A percentile compares a stretch with the other conserved stretches of the same genome.
Conservation (phyloP, 2,113 vertebrate species). For the cat (Felis catus) region DNA sequence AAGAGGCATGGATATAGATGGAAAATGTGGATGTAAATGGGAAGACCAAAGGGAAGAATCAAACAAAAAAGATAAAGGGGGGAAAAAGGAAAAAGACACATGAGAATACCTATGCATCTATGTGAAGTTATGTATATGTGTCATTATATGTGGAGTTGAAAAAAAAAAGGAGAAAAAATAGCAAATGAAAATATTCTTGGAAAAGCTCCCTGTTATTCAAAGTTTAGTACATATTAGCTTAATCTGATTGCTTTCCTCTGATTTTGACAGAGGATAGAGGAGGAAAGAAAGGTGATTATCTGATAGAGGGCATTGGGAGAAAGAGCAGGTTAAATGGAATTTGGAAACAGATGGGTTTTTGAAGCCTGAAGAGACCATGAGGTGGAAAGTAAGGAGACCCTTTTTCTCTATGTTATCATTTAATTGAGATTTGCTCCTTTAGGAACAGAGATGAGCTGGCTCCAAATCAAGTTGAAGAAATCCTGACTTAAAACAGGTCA, state of each 20-base stretch:
- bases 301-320: neutral
- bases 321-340: neutral
- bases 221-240: neutral
- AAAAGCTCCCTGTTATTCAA: neutral
- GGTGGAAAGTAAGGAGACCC: neutral
- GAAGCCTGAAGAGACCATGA: neutral
- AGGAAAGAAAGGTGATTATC: neutral
- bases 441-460: neutral
- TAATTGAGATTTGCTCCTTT: neutral
- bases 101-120: neutral
- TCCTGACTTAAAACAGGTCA: neutral
- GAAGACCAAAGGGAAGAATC: neutral
- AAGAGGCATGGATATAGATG: neutral
- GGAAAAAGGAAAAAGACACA: neutral
- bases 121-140: neutral
- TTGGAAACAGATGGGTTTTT: neutral
- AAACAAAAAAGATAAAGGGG: neutral
- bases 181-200: neutral
- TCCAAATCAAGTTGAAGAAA: neutral
- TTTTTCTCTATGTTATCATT: neutral
- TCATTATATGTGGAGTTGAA: neutral
- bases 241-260: neutral
- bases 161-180: neutral
- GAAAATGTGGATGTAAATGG: neutral
- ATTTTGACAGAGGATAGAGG: neutral